Conservation (phyloP, 2,113 vertebrate genomes). For the Donacobius atricapilla region DNA sequence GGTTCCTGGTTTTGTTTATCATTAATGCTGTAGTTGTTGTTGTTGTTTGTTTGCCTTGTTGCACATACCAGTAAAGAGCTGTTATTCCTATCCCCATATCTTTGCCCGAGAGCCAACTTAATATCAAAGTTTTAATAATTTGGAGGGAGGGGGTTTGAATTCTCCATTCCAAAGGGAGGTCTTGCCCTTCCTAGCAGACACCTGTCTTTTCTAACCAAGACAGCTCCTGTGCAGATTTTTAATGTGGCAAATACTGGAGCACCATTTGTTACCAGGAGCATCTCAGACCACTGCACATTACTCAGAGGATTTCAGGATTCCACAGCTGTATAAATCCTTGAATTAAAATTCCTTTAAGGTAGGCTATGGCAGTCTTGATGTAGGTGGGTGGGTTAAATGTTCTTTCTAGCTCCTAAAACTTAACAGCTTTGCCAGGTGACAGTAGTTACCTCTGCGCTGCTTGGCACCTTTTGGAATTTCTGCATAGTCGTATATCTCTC, state of each 20-base stretch:
- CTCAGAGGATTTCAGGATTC: constrained; percentile 60
- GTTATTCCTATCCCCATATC: too few relatives aligned
- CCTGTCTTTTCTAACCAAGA: too few relatives aligned
- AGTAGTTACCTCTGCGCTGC: constrained; percentile 34
- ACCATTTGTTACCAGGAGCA: neutral
- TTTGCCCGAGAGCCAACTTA: too few relatives aligned
- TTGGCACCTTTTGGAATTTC: constrained; percentile 47
- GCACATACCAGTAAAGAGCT: too few relatives aligned
- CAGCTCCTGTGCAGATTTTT: constrained; percentile 34
- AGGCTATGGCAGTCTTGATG: neutral
- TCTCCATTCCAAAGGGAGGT: too few relatives aligned
- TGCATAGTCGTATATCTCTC: constrained; percentile 35
- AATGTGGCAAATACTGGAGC: neutral
- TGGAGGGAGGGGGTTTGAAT: too few relatives aligned
- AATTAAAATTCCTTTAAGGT: constrained; percentile 53
- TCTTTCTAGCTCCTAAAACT: constrained; percentile 10
- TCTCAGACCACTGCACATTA: constrained; percentile 43
- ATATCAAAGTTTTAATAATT: too few relatives aligned
- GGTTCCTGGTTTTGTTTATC: too few relatives aligned
- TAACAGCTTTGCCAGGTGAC: constrained; percentile 43
- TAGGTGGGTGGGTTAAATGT: neutral
- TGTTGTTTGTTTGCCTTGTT: too few relatives aligned
- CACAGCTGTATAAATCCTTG: constrained; percentile 55
- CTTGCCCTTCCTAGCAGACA: too few relatives aligned
- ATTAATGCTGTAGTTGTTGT: too few relatives aligned